Evolutionary conservation across 2,888 invertebrate species (phyloP).

Genomic region (Clepsis dumicolana): DNA sequence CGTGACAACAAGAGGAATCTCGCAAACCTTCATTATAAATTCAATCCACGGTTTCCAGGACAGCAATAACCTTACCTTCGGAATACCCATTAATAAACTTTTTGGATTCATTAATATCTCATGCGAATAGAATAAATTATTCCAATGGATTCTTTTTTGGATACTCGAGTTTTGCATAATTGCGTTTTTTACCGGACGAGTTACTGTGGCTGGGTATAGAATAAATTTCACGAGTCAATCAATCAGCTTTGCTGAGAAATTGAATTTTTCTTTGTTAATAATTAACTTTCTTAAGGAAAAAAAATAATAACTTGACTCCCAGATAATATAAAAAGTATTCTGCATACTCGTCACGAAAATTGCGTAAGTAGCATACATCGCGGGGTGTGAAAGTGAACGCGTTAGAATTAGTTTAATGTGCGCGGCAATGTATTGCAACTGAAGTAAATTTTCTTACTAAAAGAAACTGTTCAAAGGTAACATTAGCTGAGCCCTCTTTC

Average conservation of each 20-base stretch:
- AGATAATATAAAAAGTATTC: too few relatives aligned
- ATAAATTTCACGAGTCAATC: conserved; percentile 19
- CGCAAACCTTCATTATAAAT: conserved; percentile 51
- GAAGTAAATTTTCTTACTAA: too few relatives aligned
- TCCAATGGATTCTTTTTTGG: conserved; percentile 21
- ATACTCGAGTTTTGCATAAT: conserved; percentile 30
- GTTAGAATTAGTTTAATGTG: too few relatives aligned
- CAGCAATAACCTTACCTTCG: conserved; percentile 65
- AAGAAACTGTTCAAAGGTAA: too few relatives aligned
- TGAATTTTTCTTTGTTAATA: neutral
- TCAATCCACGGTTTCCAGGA: conserved; percentile 63
- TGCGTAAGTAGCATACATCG: too few relatives aligned
- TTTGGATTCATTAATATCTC: conserved; percentile 69
- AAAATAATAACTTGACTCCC: too few relatives aligned
- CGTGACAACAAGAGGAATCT: conserved; percentile 16
- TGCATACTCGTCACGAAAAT: too few relatives aligned
- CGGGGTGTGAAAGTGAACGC: too few relatives aligned
- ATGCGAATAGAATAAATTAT: conserved; percentile 52
- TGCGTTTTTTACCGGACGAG: conserved; percentile 26
- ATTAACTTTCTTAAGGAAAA: too few relatives aligned
- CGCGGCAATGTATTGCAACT: too few relatives aligned
- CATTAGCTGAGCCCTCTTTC: too few relatives aligned
- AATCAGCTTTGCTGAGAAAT: neutral
- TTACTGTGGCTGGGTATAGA: conserved; percentile 7
- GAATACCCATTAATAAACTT: conserved; percentile 72